Evolutionary conservation across 2,797 vertebrate species (phyloP).

Genomic region (Eulemur albifrons): DNA sequence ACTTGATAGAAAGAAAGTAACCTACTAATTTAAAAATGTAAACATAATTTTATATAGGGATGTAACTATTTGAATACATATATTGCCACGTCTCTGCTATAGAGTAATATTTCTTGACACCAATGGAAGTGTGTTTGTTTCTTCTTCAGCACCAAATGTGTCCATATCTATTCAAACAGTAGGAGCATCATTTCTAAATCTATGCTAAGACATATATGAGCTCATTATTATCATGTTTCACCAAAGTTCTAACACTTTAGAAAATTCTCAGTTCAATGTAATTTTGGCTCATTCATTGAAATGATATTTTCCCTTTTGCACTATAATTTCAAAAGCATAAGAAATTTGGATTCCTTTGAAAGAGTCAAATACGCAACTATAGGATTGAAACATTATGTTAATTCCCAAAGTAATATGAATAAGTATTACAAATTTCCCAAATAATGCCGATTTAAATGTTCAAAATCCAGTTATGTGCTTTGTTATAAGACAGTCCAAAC

Average conservation of each 20-base stretch:
- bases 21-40: constrained; percentile 82
- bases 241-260: constrained; percentile 54
- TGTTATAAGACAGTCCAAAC: constrained; percentile 77
- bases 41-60: constrained; percentile 81
- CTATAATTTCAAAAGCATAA: constrained; percentile 67
- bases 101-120: constrained; percentile 77
- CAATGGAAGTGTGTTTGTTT: constrained; percentile 68
- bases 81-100: constrained; percentile 78
- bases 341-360: constrained; percentile 69
- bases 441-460: constrained; percentile 75
- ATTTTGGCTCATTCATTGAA: constrained; percentile 70
- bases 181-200: constrained; percentile 67
- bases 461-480: constrained; percentile 83
- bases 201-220: constrained; percentile 57
- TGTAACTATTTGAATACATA: constrained; percentile 78
- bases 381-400: constrained; percentile 70
- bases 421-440: constrained; percentile 53
- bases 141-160: constrained; percentile 72
- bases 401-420: constrained; percentile 75
- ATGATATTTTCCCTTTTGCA: constrained; percentile 31
- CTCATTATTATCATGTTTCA: constrained; percentile 60
- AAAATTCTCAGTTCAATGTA: constrained; percentile 55
- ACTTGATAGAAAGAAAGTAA: constrained; percentile 73
- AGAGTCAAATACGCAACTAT: constrained; percentile 62
- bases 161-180: constrained; percentile 64